Base-by-base conservation (phyloP, 2,113 vertebrate genomes). In the Calypte anna region DNA sequence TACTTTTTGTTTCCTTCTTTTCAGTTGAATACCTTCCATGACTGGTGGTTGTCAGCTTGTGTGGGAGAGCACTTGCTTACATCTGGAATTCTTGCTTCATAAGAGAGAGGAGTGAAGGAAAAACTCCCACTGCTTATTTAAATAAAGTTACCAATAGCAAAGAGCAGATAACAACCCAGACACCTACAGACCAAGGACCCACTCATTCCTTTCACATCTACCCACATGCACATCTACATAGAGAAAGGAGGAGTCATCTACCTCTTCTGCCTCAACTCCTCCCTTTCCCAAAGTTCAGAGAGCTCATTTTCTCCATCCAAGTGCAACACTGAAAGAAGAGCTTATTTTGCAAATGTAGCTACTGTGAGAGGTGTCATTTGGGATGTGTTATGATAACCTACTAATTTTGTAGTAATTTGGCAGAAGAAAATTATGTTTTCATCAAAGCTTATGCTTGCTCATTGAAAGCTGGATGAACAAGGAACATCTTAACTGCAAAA, bases 71-170 rank as follows among this genome's bases (percentile, higher is more conserved):
- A 77, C 75, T 91, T 91, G 46, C 84, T 94, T 95, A 80, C 55
- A 88, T 82, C 67, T 93, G 67, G 40, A 86, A 91, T 93, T 88
- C 57, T 87, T 92, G 68, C 13, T 91, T 94, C 93, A 33, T 86
- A 67, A 90, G 74, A 91, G 78, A 94, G 78, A 93, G 63, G 46
- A 93, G 54, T 93, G 84, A 94, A 87, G 68, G 54, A 90, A 91
- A 93, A 95, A 92, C 93, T 94, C 93, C 93, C 63, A 97, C 94
- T 27, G 40, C 18, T 36, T 82, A 18, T 91, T 82, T 86, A 82
- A 94, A 91, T 31, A 91, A 25, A 90, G 3, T 81, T 79, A 62
- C 44, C 57, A 87, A 62, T 50, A 81, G 33, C 27, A 51, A 91
- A 62, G 51, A 69, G 38, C 74, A 74, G 82, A 86, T 80, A 93